Evolutionary conservation across 2,888 invertebrate genomes (phyloP).

Genomic region (Metellina segmentata): DNA sequence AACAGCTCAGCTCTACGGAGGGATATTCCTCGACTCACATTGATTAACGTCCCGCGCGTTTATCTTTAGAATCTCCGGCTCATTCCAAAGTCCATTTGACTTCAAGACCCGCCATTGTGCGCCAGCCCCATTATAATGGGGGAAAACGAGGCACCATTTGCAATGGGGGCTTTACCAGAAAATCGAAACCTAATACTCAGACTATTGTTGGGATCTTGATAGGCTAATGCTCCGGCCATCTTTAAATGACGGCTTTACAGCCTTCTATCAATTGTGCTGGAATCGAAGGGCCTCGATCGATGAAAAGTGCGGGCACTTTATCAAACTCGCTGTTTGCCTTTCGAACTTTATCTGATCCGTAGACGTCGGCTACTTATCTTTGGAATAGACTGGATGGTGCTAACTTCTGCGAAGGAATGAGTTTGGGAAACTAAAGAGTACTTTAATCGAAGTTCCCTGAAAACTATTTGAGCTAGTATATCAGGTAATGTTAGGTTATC

Average conservation of each 20-base stretch:
- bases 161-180: slow-evolving; percentile 31
- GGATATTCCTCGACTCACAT: slow-evolving; percentile 29
- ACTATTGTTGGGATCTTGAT: slow-evolving; percentile 13
- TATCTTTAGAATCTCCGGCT: slow-evolving; percentile 61
- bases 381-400: no score
- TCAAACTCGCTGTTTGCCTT: not conserved
- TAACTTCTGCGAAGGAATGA: no score
- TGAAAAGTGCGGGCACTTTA: not conserved
- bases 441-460: no score
- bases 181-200: slow-evolving; percentile 56
- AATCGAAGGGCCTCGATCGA: not conserved
- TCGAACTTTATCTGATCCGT: no score
- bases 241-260: slow-evolving; percentile 27
- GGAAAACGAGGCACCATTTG: slow-evolving; percentile 54
- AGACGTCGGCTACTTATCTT: no score
- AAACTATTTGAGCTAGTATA: no score
- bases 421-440: no score
- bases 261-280: slow-evolving; percentile 36
- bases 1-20: slow-evolving; percentile 23
- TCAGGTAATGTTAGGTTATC: no score
- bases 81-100: slow-evolving; percentile 66
- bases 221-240: slow-evolving; percentile 26
- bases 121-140: slow-evolving; percentile 35
- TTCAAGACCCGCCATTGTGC: slow-evolving; percentile 58
- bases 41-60: slow-evolving; percentile 43